Conservation (phyloP, 2,113 vertebrate genomes). For the Phyllostomus hastatus region DNA sequence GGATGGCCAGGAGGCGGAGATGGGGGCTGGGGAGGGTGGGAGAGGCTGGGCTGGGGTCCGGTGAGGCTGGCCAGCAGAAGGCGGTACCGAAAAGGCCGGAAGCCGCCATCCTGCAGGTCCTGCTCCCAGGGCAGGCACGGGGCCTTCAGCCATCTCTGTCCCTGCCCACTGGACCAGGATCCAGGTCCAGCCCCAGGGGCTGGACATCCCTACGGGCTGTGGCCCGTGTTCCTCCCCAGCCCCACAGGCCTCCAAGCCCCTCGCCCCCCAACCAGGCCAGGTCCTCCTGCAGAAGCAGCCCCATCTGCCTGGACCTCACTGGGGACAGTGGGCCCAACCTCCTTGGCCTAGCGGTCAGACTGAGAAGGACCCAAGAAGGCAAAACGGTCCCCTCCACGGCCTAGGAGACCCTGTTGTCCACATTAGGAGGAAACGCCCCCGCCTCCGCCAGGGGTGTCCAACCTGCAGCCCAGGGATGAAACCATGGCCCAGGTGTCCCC, state of each 20-base stretch:
- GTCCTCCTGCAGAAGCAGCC: not conserved
- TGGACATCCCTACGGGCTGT: not conserved
- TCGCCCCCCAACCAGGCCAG: not conserved
- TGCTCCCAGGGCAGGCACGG: not conserved
- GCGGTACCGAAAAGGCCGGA: not conserved
- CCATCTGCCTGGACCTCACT: not conserved
- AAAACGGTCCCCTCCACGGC: not conserved
- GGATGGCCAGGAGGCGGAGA: not conserved
- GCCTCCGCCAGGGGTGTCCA: not conserved
- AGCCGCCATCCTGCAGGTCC: not conserved
- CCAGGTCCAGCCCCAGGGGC: not conserved
- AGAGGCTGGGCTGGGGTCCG: not conserved
- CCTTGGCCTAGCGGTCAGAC: not conserved
- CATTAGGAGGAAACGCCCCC: not conserved
- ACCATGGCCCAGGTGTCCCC: not conserved
- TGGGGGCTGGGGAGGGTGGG: not conserved
- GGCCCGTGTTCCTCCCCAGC: not conserved
- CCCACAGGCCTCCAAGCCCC: not conserved
- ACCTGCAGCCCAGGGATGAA: too few relatives aligned
- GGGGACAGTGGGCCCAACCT: not conserved
- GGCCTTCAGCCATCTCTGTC: not conserved
- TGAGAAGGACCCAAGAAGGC: not conserved
- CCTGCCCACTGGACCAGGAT: constrained; percentile 8
- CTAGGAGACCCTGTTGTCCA: not conserved
- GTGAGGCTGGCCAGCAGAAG: not conserved